Evolutionary conservation across 1,140 invertebrate genomes (phyloP).

Genomic region (Zaprionus lachaisei): DNA sequence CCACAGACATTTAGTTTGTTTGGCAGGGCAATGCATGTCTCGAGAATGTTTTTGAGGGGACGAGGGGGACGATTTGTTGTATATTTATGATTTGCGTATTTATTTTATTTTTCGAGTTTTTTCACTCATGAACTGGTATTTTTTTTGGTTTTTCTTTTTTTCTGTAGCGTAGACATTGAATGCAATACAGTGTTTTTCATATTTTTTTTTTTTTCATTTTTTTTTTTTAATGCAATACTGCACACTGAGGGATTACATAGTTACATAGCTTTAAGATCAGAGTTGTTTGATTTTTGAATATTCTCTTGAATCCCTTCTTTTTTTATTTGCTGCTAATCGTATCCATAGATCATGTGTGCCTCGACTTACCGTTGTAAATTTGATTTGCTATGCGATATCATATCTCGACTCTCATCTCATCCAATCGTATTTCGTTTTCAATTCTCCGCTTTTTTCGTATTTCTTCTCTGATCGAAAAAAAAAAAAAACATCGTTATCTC

Average conservation of each 20-base stretch:
- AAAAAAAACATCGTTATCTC: slow-evolving; percentile 56
- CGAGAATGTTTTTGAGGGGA: background rate
- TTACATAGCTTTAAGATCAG: slow-evolving; percentile 47
- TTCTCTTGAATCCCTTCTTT: slow-evolving; percentile 11
- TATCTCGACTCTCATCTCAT: slow-evolving; percentile 17
- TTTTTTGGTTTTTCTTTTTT: slow-evolving; percentile 28
- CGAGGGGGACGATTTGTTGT: background rate
- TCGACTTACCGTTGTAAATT: slow-evolving; percentile 53
- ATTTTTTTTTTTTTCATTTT: slow-evolving; percentile 34
- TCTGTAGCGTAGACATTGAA: slow-evolving; percentile 76
- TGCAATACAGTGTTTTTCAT: slow-evolving; percentile 54
- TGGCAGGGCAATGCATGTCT: background rate
- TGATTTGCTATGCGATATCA: slow-evolving; percentile 71
- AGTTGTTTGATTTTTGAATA: slow-evolving; percentile 24
- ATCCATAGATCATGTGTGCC: slow-evolving; percentile 23
- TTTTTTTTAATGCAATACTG: background rate
- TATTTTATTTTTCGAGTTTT: slow-evolving; percentile 22
- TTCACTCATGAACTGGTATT: slow-evolving; percentile 27
- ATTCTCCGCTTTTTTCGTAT: background rate
- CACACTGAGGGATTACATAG: slow-evolving; percentile 31
- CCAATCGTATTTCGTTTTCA: slow-evolving; percentile 9
- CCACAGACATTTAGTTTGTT: background rate
- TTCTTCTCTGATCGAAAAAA: slow-evolving; percentile 24
- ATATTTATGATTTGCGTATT: slow-evolving; percentile 14
- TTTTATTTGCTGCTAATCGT: background rate